A percentile compares a stretch with the other conserved stretches of the same genome.
These are phyloP conservation scores for Hafferia zeledoni DNA, from an alignment of 2,797 vertebrate species.

Conservation along the genomic window DNA sequence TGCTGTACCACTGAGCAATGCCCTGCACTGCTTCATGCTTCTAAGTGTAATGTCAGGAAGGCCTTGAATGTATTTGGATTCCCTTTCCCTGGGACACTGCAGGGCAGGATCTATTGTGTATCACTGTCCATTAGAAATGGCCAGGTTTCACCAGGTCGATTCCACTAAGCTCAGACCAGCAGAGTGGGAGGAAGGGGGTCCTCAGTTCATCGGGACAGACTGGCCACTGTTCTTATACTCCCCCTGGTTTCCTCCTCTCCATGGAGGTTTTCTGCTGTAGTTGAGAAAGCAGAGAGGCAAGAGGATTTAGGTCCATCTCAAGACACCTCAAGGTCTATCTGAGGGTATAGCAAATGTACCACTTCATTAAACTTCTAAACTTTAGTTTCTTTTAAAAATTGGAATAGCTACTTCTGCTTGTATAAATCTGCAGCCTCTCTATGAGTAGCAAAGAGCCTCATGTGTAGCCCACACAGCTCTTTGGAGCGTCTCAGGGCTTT, in stretches of 20 bases:
- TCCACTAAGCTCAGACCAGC: not conserved
- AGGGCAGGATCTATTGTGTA: not conserved
- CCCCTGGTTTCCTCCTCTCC: not conserved
- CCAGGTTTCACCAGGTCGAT: not conserved
- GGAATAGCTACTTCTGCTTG: rapidly evolving
- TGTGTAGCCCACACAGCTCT: not conserved
- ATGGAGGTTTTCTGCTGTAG: not conserved
- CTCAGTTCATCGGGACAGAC: not conserved
- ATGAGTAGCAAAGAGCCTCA: not conserved
- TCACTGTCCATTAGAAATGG: not conserved
- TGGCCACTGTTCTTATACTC: not conserved
- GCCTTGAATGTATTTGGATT: not conserved
- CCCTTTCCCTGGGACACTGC: not conserved
- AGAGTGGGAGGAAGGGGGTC: not conserved
- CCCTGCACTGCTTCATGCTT: not conserved
- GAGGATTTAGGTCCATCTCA: not conserved
- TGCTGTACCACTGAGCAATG: not conserved
- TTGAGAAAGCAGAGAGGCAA: not conserved
- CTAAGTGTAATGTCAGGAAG: not conserved
- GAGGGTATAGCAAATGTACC: not conserved
- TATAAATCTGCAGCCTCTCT: not conserved
- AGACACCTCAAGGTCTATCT: not conserved
- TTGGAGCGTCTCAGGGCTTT: not conserved
- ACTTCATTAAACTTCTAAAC: not conserved
- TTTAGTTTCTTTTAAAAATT: not conserved